phyloP scores from a whole-genome alignment of 2,888 invertebrate genomes.

The Agriopis marginaria region DNA sequence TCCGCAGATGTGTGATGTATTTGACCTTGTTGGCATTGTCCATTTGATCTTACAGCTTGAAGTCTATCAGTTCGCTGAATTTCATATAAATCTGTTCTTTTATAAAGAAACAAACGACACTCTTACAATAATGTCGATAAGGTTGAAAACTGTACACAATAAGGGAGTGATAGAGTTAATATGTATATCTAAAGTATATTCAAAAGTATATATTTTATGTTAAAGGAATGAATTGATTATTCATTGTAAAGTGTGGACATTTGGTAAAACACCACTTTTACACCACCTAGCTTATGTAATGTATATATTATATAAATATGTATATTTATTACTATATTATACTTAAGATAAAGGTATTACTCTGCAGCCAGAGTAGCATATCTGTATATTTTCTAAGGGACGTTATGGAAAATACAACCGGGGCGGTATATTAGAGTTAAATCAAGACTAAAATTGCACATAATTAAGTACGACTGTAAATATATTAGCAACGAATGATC shows the following conservation, averaged over 20 bases:
- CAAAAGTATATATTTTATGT: constrained; percentile 20
- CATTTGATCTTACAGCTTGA: background rate
- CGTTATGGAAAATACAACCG: constrained; percentile 12
- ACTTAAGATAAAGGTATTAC: constrained; percentile 10
- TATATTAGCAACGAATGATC: constrained; percentile 19
- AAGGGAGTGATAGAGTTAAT: constrained; percentile 35
- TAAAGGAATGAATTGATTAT: constrained; percentile 16
- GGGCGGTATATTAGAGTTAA: constrained; percentile 13
- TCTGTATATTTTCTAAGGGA: constrained; percentile 15
- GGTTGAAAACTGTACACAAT: constrained; percentile 9
- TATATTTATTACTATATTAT: constrained; percentile 18
- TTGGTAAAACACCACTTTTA: constrained; percentile 38
- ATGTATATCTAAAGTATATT: constrained; percentile 21
- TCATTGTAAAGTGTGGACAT: constrained; percentile 36
- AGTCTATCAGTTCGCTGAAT: constrained; percentile 1
- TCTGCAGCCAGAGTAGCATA: constrained; percentile 15
- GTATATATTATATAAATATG: constrained; percentile 17
- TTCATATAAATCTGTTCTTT: constrained; percentile 1
- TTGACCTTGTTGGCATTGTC: constrained; percentile 17
- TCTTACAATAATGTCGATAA: constrained; percentile 13
- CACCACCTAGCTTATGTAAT: constrained; percentile 19
- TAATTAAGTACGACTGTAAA: constrained; percentile 14
- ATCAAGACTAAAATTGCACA: constrained; percentile 3
- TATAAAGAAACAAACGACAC: background rate
- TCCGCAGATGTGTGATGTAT: background rate